A percentile compares a stretch with the other conserved stretches of the same genome.
Evolutionary conservation across 2,797 vertebrate genomes (phyloP).

Genomic region (Myiotriccus ornatus): DNA sequence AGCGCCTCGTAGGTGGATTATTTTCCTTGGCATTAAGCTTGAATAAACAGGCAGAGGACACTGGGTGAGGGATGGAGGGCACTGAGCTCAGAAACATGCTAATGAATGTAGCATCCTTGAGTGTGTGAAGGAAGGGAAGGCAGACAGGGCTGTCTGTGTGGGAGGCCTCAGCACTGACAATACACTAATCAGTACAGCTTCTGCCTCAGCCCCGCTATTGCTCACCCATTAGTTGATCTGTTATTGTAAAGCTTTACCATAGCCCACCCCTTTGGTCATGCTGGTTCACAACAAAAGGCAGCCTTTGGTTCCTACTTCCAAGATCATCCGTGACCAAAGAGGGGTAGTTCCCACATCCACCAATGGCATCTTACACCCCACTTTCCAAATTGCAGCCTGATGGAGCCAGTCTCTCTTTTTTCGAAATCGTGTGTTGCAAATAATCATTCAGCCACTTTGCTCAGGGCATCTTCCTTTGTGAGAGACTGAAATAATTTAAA

Average conservation of each 20-base stretch:
- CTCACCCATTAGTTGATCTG: constrained; percentile 58
- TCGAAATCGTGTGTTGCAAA: not conserved
- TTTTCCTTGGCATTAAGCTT: constrained; percentile 53
- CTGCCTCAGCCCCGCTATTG: constrained; percentile 53
- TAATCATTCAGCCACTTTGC: not conserved
- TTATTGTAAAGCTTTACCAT: constrained; percentile 58
- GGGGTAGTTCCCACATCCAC: not conserved
- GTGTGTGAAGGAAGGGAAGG: constrained; percentile 33
- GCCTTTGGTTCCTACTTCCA: not conserved
- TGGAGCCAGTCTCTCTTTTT: not conserved
- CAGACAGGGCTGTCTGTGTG: constrained; percentile 63
- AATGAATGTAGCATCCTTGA: constrained; percentile 62
- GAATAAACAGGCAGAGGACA: constrained; percentile 55
- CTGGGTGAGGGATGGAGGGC: constrained; percentile 25
- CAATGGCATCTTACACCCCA: not conserved
- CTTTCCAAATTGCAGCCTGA: not conserved
- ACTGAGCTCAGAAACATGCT: constrained; percentile 12
- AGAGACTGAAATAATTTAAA: not conserved
- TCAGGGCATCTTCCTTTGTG: not conserved
- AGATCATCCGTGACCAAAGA: not conserved
- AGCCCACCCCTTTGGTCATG: not conserved
- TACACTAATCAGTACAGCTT: constrained; percentile 60
- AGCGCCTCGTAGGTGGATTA: constrained; percentile 5
- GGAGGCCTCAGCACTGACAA: constrained; percentile 67
- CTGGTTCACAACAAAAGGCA: constrained; percentile 37